Conservation (phyloP, 2,113 vertebrate species). For the Sitta europaea region DNA sequence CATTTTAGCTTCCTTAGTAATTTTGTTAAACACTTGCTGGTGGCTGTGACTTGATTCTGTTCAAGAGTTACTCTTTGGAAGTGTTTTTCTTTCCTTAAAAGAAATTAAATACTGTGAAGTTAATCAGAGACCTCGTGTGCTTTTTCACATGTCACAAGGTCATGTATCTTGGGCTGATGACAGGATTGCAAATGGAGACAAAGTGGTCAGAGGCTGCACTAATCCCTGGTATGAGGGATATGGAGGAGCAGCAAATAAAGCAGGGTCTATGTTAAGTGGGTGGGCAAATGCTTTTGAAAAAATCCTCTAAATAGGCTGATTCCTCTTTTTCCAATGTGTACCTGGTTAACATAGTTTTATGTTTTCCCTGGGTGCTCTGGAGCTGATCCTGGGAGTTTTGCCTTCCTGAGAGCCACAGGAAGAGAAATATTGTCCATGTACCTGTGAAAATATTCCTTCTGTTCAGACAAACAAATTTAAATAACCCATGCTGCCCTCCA, state of each 20-base stretch:
- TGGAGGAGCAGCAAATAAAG: constrained; percentile 21
- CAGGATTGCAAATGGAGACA: constrained; percentile 37
- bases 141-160: constrained; percentile 35
- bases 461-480: not conserved
- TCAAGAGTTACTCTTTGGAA: not conserved
- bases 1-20: not conserved
- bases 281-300: constrained; percentile 44
- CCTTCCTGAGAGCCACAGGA: not conserved
- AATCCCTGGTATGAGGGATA: constrained; percentile 31
- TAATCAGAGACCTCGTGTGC: not conserved
- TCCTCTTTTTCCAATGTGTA: not conserved
- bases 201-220: constrained; percentile 38
- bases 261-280: constrained; percentile 20
- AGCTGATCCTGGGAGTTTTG: not conserved
- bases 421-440: not conserved
- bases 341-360: not conserved
- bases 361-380: not conserved
- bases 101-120: constrained; percentile 35
- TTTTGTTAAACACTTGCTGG: constrained; percentile 11
- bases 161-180: not conserved
- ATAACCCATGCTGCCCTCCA: not conserved
- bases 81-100: constrained; percentile 3
- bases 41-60: not conserved
- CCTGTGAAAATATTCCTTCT: not conserved
- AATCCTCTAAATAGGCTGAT: not conserved